Evolutionary conservation across 2,888 invertebrate genomes (phyloP).

Genomic region (Acronicta leporina): DNA sequence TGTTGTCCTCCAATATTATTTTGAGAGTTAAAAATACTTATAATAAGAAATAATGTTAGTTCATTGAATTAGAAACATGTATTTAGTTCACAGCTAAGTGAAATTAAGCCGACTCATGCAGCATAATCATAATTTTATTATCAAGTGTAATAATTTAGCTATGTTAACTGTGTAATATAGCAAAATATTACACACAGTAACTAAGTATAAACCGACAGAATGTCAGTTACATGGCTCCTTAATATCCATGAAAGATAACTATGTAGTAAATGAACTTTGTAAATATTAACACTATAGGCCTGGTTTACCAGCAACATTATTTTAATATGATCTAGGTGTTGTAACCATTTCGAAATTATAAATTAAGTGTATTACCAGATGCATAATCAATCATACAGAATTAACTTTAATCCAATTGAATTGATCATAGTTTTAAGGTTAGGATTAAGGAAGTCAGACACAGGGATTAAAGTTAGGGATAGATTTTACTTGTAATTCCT

Average conservation of each 20-base stretch:
- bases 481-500: neutral
- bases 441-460: conserved; percentile 1
- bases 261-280: too few relatives aligned
- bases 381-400: neutral
- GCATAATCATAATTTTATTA: neutral
- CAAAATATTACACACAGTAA: too few relatives aligned
- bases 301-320: too few relatives aligned
- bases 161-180: too few relatives aligned
- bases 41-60: conserved; percentile 18
- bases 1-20: conserved; percentile 5
- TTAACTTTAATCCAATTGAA: neutral
- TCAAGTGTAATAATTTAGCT: too few relatives aligned
- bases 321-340: conserved; percentile 10
- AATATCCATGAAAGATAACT: neutral
- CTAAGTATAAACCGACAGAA: too few relatives aligned
- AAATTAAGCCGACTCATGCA: conserved; percentile 3
- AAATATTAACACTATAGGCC: too few relatives aligned
- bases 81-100: conserved; percentile 7
- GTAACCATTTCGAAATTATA: conserved; percentile 13
- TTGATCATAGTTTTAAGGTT: conserved; percentile 31
- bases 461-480: neutral
- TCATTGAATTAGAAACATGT: conserved; percentile 6
- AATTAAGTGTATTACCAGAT: neutral
- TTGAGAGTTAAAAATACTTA: conserved; percentile 8
- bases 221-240: neutral